Base-by-base conservation (phyloP, 2,888 invertebrate genomes). In the Branchellion lobata region DNA sequence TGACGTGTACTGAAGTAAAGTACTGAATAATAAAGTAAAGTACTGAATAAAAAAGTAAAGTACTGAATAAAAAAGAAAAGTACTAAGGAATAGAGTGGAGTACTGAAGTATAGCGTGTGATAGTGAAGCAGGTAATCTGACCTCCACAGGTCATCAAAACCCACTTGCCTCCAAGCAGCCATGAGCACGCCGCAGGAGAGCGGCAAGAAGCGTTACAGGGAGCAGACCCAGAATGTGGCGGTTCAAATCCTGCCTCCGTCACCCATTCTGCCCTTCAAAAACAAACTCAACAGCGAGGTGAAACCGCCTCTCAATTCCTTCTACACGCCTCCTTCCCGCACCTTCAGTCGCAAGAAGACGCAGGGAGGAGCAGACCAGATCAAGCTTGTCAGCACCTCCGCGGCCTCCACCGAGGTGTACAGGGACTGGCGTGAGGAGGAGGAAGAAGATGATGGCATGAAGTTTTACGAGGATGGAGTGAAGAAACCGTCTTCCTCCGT, bases 251-350 rank as follows among this genome's bases (percentile, higher is more conserved):
- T 75, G 51, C 75, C 75, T 24, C 51, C 75, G 27, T 40, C 75
- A 18, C 75, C 75, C 40, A 53, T 75, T 53, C 27, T 75, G 27
- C 47, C 51, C 24, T 34, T 34, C 34, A 40, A 73, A 36, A n/a
- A 21, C 51, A 27, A 53, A 2, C 33, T 31, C 2, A 27, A 14
- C 21, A 24, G 27, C 21, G n/a, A 75, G 24, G n/a, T 53, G 21
- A 40, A 77, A 33, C 77, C 65, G n/a, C 77, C 77, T 33, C 33
- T 77, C 24, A 24, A 61, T n/a, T 31, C 65, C 8, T 77, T 77
- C 65, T 77, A 51, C 77, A 65, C 29, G 24, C 77, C 61, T 21
- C 77, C 77, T n/a, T 29, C 34, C 33, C 61, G 77, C 34, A 61
- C 77, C 3, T 77, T 61, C 65, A 47, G 53, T 21, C n/a, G 40